Percentiles rank a stretch among this genome's conserved stretches.
These are phyloP conservation scores for Phenganax marumi DNA, from an alignment of 92 coral and sea anemone species.

Conservation along the genomic window DNA sequence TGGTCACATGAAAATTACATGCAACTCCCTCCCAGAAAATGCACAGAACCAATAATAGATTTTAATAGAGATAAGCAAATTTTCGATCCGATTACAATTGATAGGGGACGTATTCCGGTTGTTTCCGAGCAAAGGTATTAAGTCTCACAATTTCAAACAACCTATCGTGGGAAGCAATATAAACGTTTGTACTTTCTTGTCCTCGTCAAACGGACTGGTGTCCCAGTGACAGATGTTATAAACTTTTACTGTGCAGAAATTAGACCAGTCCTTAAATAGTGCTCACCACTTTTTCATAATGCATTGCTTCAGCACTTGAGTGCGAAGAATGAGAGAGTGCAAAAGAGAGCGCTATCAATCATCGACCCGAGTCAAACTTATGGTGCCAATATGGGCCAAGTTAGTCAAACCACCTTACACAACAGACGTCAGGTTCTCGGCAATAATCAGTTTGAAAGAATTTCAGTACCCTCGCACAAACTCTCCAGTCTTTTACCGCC, in stretches of 20 bases:
- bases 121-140: too few relatives aligned
- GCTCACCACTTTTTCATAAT: too few relatives aligned
- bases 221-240: background rate
- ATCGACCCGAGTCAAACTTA: background rate
- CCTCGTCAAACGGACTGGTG: background rate
- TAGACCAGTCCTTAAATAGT: background rate
- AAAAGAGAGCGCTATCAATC: background rate
- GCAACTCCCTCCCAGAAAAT: too few relatives aligned
- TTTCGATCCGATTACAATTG: background rate
- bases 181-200: background rate
- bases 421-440: too few relatives aligned
- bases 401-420: too few relatives aligned
- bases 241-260: background rate
- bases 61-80: background rate
- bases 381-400: background rate
- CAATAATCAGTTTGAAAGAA: too few relatives aligned
- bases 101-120: background rate
- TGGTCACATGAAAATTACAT: too few relatives aligned
- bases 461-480: too few relatives aligned
- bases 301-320: background rate
- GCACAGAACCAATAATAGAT: background rate
- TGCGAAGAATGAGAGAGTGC: background rate
- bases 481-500: too few relatives aligned
- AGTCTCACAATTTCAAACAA: background rate
- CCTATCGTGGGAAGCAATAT: background rate